A percentile compares a stretch with the other conserved stretches of the same genome.
phyloP scores from a whole-genome alignment of 2,797 vertebrate species.

The Nasua narica region DNA sequence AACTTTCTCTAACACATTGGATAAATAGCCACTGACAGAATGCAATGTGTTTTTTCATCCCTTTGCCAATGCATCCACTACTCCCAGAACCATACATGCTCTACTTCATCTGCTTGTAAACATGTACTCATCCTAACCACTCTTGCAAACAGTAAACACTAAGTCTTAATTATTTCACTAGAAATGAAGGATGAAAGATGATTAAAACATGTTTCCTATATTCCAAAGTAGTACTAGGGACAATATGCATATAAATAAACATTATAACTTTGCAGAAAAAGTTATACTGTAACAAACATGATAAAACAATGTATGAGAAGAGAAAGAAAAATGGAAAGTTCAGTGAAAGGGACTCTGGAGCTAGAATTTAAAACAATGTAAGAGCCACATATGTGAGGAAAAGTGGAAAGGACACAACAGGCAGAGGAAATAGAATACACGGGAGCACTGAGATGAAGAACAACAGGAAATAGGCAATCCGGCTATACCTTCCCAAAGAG shows the following conservation, averaged over 20 bases:
- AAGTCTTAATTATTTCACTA: neutral
- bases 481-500: fast-evolving
- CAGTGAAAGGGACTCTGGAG: neutral
- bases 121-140: neutral
- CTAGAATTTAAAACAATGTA: neutral
- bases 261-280: neutral
- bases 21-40: neutral
- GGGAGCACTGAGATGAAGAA: neutral
- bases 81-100: fast-evolving
- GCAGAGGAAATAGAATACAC: neutral
- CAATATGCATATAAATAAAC: neutral
- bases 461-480: neutral
- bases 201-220: neutral
- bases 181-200: neutral
- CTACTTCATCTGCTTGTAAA: neutral
- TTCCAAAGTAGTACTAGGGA: neutral
- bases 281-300: neutral
- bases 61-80: neutral
- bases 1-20: neutral
- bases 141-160: neutral
- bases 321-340: neutral
- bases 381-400: neutral
- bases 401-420: neutral
- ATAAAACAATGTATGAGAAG: neutral
- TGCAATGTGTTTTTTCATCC: fast-evolving